Conservation (phyloP, 2,888 invertebrate species). For the Portevinia maculata region DNA sequence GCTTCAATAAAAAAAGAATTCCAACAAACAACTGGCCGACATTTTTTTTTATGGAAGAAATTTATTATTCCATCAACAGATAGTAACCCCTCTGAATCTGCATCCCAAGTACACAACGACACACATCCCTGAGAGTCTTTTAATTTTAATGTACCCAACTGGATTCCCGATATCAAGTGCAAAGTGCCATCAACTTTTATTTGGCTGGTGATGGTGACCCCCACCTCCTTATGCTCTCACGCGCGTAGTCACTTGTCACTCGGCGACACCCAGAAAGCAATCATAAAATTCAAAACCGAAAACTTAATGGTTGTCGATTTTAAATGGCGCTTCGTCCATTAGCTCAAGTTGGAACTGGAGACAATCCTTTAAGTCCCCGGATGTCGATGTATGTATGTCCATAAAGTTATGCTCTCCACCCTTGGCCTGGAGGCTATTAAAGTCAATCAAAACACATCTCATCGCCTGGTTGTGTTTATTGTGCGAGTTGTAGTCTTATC, state of each 20-base stretch:
- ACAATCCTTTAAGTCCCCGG: constrained; percentile 63
- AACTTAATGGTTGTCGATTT: constrained; percentile 69
- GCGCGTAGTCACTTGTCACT: constrained; percentile 7
- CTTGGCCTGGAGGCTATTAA: constrained; percentile 48
- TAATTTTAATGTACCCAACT: constrained; percentile 61
- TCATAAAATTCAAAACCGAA: constrained; percentile 66
- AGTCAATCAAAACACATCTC: constrained; percentile 66
- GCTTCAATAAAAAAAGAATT: constrained; percentile 46
- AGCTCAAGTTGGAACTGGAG: constrained; percentile 27
- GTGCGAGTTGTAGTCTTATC: constrained; percentile 37
- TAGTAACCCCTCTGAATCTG: constrained; percentile 28
- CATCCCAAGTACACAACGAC: constrained; percentile 9
- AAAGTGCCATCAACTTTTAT: constrained; percentile 62
- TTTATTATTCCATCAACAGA: constrained; percentile 59
- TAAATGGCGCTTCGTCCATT: constrained; percentile 68
- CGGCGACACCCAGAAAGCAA: constrained; percentile 40
- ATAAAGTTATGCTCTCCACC: neutral
- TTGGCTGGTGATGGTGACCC: constrained; percentile 27
- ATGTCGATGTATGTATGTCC: neutral
- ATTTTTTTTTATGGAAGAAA: constrained; percentile 15
- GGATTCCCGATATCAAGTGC: constrained; percentile 56
- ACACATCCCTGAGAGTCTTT: constrained; percentile 38
- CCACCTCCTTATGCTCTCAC: neutral
- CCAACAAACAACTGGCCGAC: constrained; percentile 60
- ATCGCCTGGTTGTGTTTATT: constrained; percentile 34